Evolutionary conservation across 2,888 invertebrate species (phyloP).

Genomic region (Cephus rjabovi): DNA sequence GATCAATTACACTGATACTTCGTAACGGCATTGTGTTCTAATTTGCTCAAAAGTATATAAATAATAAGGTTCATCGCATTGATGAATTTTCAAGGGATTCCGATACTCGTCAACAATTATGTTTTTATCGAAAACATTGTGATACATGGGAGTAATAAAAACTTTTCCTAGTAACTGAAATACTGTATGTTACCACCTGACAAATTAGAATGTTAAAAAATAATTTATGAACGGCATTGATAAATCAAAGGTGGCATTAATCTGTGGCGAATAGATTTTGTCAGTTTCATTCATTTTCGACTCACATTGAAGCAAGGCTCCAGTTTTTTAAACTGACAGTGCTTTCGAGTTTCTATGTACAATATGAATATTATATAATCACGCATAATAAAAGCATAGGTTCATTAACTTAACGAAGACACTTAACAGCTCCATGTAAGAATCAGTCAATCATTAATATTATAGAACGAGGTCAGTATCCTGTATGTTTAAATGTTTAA

Average conservation of each 20-base stretch:
- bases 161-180: background rate
- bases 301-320: background rate
- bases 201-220: background rate
- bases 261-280: background rate
- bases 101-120: background rate
- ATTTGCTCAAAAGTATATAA: background rate
- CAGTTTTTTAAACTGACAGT: background rate
- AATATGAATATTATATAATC: slow-evolving; percentile 1
- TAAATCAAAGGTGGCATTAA: background rate
- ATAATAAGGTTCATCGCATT: background rate
- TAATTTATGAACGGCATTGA: background rate
- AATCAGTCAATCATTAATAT: background rate
- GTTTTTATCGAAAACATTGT: background rate
- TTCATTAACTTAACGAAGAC: slow-evolving; percentile 5
- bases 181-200: background rate
- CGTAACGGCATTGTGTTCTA: background rate
- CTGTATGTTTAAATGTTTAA: background rate
- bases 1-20: background rate
- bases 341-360: background rate
- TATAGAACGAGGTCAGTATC: background rate
- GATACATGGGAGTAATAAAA: background rate
- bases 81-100: background rate
- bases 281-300: background rate
- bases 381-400: slow-evolving; percentile 1
- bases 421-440: slow-evolving; percentile 8